Base-by-base conservation (phyloP, 1,140 invertebrate species). In the Ephestia elutella region DNA sequence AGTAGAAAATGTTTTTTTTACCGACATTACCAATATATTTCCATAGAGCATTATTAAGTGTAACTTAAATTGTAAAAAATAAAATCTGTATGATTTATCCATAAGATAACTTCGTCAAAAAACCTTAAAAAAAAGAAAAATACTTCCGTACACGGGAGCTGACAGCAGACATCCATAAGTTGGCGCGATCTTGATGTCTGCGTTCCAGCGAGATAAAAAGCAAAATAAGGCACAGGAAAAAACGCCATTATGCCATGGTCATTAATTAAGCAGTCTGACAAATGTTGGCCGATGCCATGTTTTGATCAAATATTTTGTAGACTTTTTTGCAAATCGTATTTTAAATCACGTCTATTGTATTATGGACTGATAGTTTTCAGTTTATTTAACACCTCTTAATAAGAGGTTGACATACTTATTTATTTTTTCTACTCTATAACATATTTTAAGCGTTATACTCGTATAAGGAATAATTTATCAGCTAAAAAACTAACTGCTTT, bases 101-200 rank as follows among this genome's bases (percentile, higher is more conserved):
- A 32, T 32, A 32, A 11, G 1, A 32, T 8, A 32, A 4, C 7
- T 32, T 32, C 30, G 7, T 8, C 7, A 32, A 32, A 32, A 32
- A 10, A 32, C 9, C 9, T 32, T 32, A 32, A 32, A 4, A 35
- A 35, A 35, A 35, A 66, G 38, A 49, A 63, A 54, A 65, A 69
- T 69, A 66, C 57, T 59, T 64, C 62, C 28, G 60, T 63, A 78
- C 73, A 71, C 73, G 60, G 76, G 70, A 78, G 78, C 65, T 77
- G 81, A 84, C 76, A 80, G 72, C 58, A 57, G 68, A 74, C 75
- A 81, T 80, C 70, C 63, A 84, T 82, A 82, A 80, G 69, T 69
- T 63, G 75, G 63, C 66, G 54, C 62, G 68, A 74, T 80, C 76
- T 75, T 78, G 80, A 85, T 82, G 82, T 82, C 82, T 81, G 80